A percentile compares a stretch with the other conserved stretches of the same genome.
These are phyloP conservation scores for Lasioglossum lativentre DNA, from an alignment of 2,888 invertebrate species.

Conservation along the genomic window DNA sequence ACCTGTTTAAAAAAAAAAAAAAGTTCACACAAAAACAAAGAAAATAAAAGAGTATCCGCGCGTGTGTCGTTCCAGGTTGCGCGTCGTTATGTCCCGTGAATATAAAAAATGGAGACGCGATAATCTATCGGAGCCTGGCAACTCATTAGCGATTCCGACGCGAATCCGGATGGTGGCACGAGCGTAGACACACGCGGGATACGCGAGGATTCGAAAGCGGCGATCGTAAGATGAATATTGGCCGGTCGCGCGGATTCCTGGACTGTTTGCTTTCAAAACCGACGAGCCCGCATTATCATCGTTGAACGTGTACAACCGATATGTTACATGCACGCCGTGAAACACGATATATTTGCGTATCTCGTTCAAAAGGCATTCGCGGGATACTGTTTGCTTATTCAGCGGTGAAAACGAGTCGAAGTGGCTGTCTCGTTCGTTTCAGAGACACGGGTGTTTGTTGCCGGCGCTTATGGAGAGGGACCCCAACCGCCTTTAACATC, in stretches of 20 bases:
- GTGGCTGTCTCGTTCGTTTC: constrained; percentile 32
- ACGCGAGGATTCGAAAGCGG: background rate
- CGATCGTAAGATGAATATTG: constrained; percentile 23
- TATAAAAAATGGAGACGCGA: background rate
- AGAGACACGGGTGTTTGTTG: constrained; percentile 29
- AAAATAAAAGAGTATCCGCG: background rate
- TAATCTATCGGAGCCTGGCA: background rate
- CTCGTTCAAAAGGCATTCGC: constrained; percentile 42
- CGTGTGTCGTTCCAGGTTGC: background rate
- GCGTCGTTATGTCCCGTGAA: background rate
- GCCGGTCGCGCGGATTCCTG: constrained; percentile 2
- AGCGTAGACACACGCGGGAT: background rate
- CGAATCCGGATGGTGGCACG: too few relatives aligned
- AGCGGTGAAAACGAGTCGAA: constrained; percentile 27
- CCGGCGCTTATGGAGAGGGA: background rate
- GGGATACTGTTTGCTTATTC: constrained; percentile 64
- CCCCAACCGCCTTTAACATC: background rate
- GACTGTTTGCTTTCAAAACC: constrained; percentile 19
- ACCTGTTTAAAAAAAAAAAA: too few relatives aligned
- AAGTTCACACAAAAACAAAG: too few relatives aligned
- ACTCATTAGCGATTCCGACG: constrained; percentile 3
- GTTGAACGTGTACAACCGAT: constrained; percentile 18
- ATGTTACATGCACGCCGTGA: constrained; percentile 37
- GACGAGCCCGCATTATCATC: constrained; percentile 38
- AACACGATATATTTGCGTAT: constrained; percentile 64